A percentile compares a stretch with the other conserved stretches of the same genome.
Conservation (phyloP, 2,797 vertebrate genomes). For the Scolopax rusticola region DNA sequence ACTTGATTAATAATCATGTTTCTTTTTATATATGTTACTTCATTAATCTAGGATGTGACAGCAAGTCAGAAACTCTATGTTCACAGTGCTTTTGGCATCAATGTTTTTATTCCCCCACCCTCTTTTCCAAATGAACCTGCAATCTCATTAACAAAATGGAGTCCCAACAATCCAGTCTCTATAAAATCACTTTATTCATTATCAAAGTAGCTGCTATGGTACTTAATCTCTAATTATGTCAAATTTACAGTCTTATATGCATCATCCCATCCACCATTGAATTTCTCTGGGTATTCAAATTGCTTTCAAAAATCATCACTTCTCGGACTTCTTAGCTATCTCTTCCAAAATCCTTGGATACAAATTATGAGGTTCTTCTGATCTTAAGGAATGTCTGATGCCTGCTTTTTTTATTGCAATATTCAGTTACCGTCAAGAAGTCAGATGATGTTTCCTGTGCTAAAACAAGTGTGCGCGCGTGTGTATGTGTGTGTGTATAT, state of each 20-base stretch:
- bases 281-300: neutral
- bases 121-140: neutral
- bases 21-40: neutral
- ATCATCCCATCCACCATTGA: neutral
- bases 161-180: neutral
- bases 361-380: neutral
- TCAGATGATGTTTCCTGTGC: constrained; percentile 35
- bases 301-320: neutral
- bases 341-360: neutral
- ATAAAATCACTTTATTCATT: neutral
- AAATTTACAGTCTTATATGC: neutral
- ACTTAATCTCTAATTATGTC: neutral
- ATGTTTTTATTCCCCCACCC: fast-evolving
- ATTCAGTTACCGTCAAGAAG: constrained; percentile 48
- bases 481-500: neutral
- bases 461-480: constrained; percentile 29
- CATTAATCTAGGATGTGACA: neutral
- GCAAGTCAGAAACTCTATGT: neutral
- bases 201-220: neutral
- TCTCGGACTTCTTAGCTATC: neutral
- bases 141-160: neutral
- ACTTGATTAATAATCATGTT: neutral
- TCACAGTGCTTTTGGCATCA: neutral
- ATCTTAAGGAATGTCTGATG: constrained; percentile 12
- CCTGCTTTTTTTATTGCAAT: neutral